Evolutionary conservation across 1,140 invertebrate genomes (phyloP), one percentile per base, ranked within the genome.

Genomic region (Atopsyche davidsoni): DNA sequence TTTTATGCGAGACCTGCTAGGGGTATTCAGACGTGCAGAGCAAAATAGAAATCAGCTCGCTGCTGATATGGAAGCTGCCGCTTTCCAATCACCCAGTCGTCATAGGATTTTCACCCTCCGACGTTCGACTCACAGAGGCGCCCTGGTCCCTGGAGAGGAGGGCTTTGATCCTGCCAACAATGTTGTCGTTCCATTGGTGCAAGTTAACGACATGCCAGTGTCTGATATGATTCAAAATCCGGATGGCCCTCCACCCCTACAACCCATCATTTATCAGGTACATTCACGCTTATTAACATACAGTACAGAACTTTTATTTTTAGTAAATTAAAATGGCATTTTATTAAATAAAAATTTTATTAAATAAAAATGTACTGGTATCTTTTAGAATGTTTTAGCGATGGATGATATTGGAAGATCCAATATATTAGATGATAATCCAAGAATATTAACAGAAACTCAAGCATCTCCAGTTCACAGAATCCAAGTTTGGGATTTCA

Each of bases 401-500:
- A 46, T 41, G 14, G 55, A 53, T n/a, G 55, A 57, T 24, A 50
- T 42, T 43, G 51, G 32, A 3, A 41, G 48, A 13, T 38, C 39
- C 6, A 35, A 22, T 18, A 50, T 40, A 42, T 13, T 51, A 18
- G 55, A 50, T 25, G 41, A 25, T 25, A 41, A 43, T 22, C 47
- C 34, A 35, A 49, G 51, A 25, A 28, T 50, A 13, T n/a, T 51
- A 19, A 23, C 46, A 2, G 51, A 54, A 41, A 45, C 43, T 16
- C 46, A 45, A 4, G 46, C 53, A 14, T 51, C 47, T 11, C 65
- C 68, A 13, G 63, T 81, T 55, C 84, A 89, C 67, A 70, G 88
- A 46, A 83, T 92, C 51, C 88, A 92, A 71, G 80, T 79, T 10
- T 92, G 89, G 89, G 85, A 90, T 68, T 87, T 91, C 65, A 80